phyloP scores from a whole-genome alignment of 2,888 invertebrate genomes.

The Megastigmus dorsalis region DNA sequence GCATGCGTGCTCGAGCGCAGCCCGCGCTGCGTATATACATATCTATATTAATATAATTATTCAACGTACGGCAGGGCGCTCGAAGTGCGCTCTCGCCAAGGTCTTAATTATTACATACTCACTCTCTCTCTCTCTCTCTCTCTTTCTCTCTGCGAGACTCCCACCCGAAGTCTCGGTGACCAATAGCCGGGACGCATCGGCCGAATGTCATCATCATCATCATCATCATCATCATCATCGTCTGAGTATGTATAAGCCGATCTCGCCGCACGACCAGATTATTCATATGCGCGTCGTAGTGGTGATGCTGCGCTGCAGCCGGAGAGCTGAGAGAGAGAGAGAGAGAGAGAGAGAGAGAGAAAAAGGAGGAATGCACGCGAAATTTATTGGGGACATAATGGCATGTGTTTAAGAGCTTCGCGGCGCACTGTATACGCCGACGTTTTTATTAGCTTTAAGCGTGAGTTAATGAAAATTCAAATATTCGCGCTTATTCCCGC shows the following conservation, averaged over 20 bases:
- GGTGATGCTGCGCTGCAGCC: too few species aligned
- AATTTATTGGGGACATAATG: slow-evolving; percentile 46
- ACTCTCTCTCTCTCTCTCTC: not conserved
- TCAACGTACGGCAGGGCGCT: slow-evolving; percentile 58
- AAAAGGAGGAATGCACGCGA: not conserved
- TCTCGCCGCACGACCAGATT: slow-evolving; percentile 21
- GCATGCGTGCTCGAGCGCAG: slow-evolving; percentile 56
- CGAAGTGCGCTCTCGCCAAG: slow-evolving; percentile 55
- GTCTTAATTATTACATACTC: slow-evolving; percentile 50
- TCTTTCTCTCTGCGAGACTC: not conserved
- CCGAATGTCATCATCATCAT: slow-evolving; percentile 39
- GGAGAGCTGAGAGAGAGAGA: too few species aligned
- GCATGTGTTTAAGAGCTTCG: slow-evolving; percentile 5
- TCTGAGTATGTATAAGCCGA: too few species aligned
- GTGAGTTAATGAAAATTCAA: slow-evolving; percentile 39
- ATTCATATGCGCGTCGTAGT: slow-evolving; percentile 22
- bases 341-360: not conserved
- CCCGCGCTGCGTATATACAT: not conserved
- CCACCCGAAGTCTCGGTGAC: slow-evolving; percentile 3
- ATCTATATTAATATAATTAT: slow-evolving; percentile 66
- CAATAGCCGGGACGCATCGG: slow-evolving; percentile 36
- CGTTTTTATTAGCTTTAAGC: slow-evolving; percentile 14
- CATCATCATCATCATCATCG: slow-evolving; percentile 7
- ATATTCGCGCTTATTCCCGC: slow-evolving; percentile 1
- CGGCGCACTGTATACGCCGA: not conserved